Evolutionary conservation across 2,888 invertebrate species (phyloP).

Genomic region (Vanessa cardui): DNA sequence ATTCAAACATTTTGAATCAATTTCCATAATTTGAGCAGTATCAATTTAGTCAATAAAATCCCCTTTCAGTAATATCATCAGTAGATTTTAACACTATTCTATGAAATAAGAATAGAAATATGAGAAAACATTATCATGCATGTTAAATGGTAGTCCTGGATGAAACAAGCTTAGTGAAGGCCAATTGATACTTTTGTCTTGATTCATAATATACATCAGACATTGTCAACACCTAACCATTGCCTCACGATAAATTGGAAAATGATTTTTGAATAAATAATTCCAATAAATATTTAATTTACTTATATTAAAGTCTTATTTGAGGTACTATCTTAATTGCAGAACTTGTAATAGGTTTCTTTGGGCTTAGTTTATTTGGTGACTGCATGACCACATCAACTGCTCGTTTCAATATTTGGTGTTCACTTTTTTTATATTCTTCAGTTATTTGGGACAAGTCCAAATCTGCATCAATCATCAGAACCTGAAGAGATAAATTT

Average conservation of each 20-base stretch:
- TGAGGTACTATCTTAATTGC: slow-evolving; percentile 71
- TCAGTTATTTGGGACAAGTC: slow-evolving; percentile 85
- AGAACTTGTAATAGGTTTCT: slow-evolving; percentile 69
- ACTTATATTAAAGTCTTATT: slow-evolving; percentile 61
- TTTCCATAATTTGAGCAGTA: too few relatives aligned
- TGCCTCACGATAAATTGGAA: not conserved
- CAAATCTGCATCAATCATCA: slow-evolving; percentile 86
- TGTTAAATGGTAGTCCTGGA: too few relatives aligned
- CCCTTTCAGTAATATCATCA: too few relatives aligned
- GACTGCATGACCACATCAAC: slow-evolving; percentile 78
- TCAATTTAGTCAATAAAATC: too few relatives aligned
- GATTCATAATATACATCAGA: too few relatives aligned
- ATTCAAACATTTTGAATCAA: too few relatives aligned
- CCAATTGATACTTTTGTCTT: too few relatives aligned
- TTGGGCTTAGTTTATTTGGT: slow-evolving; percentile 74
- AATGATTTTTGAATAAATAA: not conserved
- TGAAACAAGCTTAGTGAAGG: too few relatives aligned
- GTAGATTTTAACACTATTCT: too few relatives aligned
- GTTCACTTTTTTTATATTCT: slow-evolving; percentile 85
- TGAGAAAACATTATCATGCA: too few relatives aligned
- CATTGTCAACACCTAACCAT: not conserved
- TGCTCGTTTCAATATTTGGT: slow-evolving; percentile 73
- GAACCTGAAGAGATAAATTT: slow-evolving; percentile 69
- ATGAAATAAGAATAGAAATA: too few relatives aligned
- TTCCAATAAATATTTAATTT: not conserved